Conservation (phyloP, 2,888 invertebrate species). For the Tenthredo livida region DNA sequence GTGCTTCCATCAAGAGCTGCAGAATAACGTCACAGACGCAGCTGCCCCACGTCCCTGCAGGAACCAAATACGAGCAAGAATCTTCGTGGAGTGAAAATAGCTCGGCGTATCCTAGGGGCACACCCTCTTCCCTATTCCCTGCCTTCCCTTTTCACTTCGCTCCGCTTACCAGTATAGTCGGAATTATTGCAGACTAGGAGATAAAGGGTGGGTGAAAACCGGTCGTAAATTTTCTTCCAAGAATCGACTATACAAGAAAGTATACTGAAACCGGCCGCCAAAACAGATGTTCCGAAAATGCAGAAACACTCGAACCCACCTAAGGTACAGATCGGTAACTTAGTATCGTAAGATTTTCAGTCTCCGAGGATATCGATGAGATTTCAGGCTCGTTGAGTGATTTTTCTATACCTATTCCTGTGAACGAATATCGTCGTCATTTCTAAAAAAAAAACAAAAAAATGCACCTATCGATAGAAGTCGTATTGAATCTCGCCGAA, state of each 20-base stretch:
- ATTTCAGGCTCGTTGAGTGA: neutral
- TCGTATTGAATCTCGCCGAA: no score
- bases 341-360: neutral
- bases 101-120: slow-evolving; percentile 17
- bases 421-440: neutral
- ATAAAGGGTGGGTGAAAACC: neutral
- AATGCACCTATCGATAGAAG: neutral
- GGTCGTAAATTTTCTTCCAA: neutral
- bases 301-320: neutral
- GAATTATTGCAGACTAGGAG: neutral
- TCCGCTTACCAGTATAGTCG: neutral
- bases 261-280: neutral
- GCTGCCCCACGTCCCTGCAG: slow-evolving; percentile 11
- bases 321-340: neutral
- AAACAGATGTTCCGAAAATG: neutral
- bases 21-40: slow-evolving; percentile 4
- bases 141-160: neutral
- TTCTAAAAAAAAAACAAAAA: neutral
- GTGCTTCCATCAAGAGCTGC: neutral
- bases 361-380: neutral
- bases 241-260: neutral
- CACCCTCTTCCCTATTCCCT: neutral
- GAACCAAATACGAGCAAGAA: neutral
- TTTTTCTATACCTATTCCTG: neutral
- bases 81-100: slow-evolving; percentile 18